Base-by-base conservation (phyloP, 2,797 vertebrate species). In the Pygocentrus nattereri region DNA sequence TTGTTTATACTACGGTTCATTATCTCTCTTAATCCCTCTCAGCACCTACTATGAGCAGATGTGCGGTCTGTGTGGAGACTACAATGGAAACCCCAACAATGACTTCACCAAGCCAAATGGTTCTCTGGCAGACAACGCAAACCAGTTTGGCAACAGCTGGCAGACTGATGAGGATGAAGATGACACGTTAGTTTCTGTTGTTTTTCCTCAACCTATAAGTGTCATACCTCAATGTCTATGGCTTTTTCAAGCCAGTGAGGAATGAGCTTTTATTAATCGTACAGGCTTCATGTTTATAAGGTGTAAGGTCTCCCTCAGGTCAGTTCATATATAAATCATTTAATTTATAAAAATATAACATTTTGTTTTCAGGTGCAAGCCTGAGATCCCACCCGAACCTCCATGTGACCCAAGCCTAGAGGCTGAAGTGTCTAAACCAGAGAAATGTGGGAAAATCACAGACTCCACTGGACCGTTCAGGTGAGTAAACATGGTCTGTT, bases 41-140 rank as follows among this genome's bases (percentile, higher is more conserved):
- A 94, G 93, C 82, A 89, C 94, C 73, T 95, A 94, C 87, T 79
- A 49, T 52, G 21, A 13, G 65, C 75, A 97, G 96, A 88, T 96
- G 52, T 97, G 96, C 0, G 96, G 96, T 6, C 91, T 96, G 90
- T 97, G 96, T 0, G 96, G 96, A 0, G 96, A 96, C 88, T 97
- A 94, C 90, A 96, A 96, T 4, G 83, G 88, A 0, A 81, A 95
- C 74, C 49, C 84, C 1, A 83, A 85, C 0, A 96, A 97, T 4
- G 96, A 97, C 27, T 84, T 0, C 78, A 91, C 59, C 92, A 88
- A 95, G 94, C 92, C 96, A 18, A 80, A 90, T 19, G 93, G 93
- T 65, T 75, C 30, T 0, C 78, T 85, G 69, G 84, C 84, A 0
- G 76, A 1, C 6, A 91, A 88, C 18, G 79, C 85, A 31, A 90